These are phyloP conservation scores for Malurus melanocephalus DNA, from an alignment of 2,113 vertebrate genomes.

Conservation along the genomic window DNA sequence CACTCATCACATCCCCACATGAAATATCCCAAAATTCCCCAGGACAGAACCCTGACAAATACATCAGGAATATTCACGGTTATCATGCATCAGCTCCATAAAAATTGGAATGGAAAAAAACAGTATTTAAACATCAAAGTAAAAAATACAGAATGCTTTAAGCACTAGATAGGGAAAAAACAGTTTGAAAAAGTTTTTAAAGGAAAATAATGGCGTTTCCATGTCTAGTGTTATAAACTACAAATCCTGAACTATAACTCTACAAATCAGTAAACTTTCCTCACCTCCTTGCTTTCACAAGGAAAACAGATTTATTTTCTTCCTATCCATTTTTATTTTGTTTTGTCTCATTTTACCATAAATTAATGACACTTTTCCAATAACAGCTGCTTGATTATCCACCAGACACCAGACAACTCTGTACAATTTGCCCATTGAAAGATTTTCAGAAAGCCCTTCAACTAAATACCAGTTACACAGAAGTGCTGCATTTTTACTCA, in stretches of 20 bases:
- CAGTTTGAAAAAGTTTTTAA: background rate
- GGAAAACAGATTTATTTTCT: background rate
- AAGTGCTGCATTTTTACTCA: background rate
- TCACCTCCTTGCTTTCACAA: background rate
- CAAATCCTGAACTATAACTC: background rate
- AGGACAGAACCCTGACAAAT: background rate
- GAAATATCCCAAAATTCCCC: background rate
- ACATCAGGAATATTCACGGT: background rate
- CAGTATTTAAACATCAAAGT: background rate
- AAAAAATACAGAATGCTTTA: background rate
- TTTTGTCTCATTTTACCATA: background rate
- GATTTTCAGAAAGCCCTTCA: background rate
- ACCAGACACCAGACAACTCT: background rate
- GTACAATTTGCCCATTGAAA: background rate
- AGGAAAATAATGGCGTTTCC: background rate
- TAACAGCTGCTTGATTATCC: background rate
- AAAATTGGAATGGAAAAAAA: background rate
- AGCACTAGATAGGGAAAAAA: background rate
- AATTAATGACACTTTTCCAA: background rate
- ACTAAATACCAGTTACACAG: background rate
- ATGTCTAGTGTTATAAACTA: background rate
- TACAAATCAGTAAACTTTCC: background rate
- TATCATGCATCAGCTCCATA: background rate
- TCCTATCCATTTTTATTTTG: background rate
- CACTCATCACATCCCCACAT: background rate